Evolutionary conservation across 1,140 invertebrate genomes (phyloP).

Genomic region (Geopemphigus sp.): DNA sequence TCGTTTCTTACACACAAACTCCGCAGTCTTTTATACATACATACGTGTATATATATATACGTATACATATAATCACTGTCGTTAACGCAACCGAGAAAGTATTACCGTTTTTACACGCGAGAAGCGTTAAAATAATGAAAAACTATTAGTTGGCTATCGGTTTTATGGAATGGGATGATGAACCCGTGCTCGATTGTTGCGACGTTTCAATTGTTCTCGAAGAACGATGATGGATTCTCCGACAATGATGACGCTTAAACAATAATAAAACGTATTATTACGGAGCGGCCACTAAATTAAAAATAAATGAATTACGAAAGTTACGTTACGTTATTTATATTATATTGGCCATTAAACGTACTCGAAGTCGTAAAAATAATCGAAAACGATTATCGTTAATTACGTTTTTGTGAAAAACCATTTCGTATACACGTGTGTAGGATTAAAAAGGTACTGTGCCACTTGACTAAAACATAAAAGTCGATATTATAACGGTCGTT

Average conservation of each 20-base stretch:
- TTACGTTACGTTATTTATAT: background rate
- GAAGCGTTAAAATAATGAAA: conserved; percentile 26
- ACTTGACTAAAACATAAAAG: too few species aligned
- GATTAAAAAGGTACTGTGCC: background rate
- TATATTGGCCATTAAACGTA: background rate
- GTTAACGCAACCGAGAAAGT: background rate
- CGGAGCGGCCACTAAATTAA: conserved; percentile 31
- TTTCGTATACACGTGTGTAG: too few species aligned
- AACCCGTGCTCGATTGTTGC: conserved; percentile 26
- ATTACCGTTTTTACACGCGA: conserved; percentile 11
- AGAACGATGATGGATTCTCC: conserved; percentile 22
- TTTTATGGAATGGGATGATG: background rate
- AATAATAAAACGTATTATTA: conserved; percentile 17
- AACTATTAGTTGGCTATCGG: background rate
- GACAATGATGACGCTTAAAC: conserved; percentile 19
- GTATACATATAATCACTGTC: background rate
- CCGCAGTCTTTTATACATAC: background rate
- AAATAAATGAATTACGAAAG: conserved; percentile 16
- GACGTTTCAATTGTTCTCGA: conserved; percentile 28
- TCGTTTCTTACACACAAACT: background rate
- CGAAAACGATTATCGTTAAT: conserved; percentile 7
- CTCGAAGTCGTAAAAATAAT: conserved; percentile 23
- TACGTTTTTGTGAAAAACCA: background rate
- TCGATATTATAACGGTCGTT: too few species aligned
- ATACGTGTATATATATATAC: background rate